Evolutionary conservation across 1,140 invertebrate genomes (phyloP), one percentile per base, ranked within the genome.

Genomic region (Berghia stephanieae): DNA sequence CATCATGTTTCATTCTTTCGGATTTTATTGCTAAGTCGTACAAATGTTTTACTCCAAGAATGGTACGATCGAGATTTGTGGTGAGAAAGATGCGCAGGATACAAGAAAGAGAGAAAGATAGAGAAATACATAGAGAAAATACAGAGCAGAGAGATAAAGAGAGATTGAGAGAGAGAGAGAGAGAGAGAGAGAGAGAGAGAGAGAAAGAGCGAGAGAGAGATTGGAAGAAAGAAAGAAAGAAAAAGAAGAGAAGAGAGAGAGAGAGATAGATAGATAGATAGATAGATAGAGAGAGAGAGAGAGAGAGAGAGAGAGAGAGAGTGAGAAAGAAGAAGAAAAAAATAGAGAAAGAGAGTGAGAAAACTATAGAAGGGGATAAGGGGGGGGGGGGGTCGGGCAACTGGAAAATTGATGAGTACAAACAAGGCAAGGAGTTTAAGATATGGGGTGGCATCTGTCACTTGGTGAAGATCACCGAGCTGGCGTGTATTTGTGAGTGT

Each of bases 261-360:
- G 24, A 67, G 36, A 71, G 75, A 71, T 24, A 67, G 57, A 72
- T n/a, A 73, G 36, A 69, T 8, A 16, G 34, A 34, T 27, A 69
- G 67, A 69, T 27, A 16, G 67, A 69, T 27, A 69, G 31, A 69
- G 21, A 67, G n/a, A 60, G n/a, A n/a, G n/a, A 75, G 57, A 67
- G 73, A 75, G 36, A 67, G 57, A 67, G 60, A 75, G 60, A 75
- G 6, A 67, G 57, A 75, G 75, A 77, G 75, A 77, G 63, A 77
- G 36, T 73, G 63, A 44, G 43, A 69, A 42, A 77, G 63, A n/a
- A 38, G 43, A n/a, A 73, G 66, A 72, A 24, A 68, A 36, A 73
- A 24, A 73, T 24, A 44, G 5, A 46, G 38, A 6, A 43, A 77
- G 75, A 43, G 38, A 46, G 38, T 46, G 43, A 46, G n/a, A 44